Percentiles rank a stretch among this genome's conserved stretches.
Conservation (phyloP, 2,888 invertebrate genomes). For the Digitonthophagus gazella region DNA sequence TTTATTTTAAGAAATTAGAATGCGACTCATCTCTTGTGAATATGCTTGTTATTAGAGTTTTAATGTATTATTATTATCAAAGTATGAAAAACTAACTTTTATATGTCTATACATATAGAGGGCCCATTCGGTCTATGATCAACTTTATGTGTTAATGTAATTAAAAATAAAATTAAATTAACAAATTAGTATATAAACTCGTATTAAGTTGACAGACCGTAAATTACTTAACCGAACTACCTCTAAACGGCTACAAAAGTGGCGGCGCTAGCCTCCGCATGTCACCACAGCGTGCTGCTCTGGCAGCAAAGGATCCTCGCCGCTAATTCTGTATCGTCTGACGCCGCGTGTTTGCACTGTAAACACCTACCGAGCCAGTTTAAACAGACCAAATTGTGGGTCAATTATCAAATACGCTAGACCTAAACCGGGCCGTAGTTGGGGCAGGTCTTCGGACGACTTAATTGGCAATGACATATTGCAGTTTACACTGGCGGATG, state of each 20-base stretch:
- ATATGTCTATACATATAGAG: too few species aligned
- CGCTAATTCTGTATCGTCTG: conserved; percentile 45
- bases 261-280: conserved; percentile 22
- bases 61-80: too few species aligned
- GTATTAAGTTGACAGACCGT: neutral
- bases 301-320: conserved; percentile 10
- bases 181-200: too few species aligned
- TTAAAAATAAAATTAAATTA: too few species aligned
- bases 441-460: conserved; percentile 27
- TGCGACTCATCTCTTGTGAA: too few species aligned
- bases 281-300: conserved; percentile 30
- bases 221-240: neutral
- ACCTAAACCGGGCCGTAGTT: conserved; percentile 17
- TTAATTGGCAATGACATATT: conserved; percentile 30
- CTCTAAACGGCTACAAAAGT: neutral
- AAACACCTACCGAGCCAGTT: conserved; percentile 49
- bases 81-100: too few species aligned
- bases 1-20: too few species aligned
- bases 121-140: too few species aligned
- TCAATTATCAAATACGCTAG: conserved; percentile 34
- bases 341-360: conserved; percentile 47
- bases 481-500: conserved; percentile 20
- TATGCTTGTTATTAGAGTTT: too few species aligned
- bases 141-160: too few species aligned
- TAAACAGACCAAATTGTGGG: conserved; percentile 44